These are phyloP conservation scores for Genyomyrus donnyi DNA, from an alignment of 2,113 vertebrate genomes.

Conservation along the genomic window DNA sequence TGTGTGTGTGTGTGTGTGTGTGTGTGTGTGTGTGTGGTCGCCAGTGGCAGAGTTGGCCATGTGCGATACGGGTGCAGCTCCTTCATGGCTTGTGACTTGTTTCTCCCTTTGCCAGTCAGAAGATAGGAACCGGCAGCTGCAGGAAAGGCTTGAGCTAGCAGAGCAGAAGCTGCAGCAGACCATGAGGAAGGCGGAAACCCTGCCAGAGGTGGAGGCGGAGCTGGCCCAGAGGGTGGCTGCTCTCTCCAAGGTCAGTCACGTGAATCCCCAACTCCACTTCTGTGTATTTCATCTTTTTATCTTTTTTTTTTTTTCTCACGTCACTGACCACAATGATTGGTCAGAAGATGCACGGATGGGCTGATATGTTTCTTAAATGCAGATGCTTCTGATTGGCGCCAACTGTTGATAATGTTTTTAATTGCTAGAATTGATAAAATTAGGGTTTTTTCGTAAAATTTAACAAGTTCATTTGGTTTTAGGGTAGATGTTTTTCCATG, in stretches of 20 bases:
- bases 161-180: constrained; percentile 97
- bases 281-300: neutral
- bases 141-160: constrained; percentile 87
- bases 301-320: neutral
- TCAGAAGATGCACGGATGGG: neutral
- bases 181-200: constrained; percentile 85
- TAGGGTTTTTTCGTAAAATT: neutral
- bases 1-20: neutral
- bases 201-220: constrained; percentile 94
- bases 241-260: constrained; percentile 76
- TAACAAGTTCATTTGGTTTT: neutral
- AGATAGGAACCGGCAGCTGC: constrained; percentile 84
- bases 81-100: neutral
- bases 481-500: neutral
- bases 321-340: neutral
- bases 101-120: constrained; percentile 64
- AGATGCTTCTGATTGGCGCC: neutral
- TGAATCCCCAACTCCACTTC: neutral
- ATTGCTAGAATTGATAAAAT: neutral
- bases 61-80: neutral
- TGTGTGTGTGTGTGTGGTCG: neutral
- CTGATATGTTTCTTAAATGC: neutral
- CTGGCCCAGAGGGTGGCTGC: constrained; percentile 90
- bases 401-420: neutral
- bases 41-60: neutral